These are phyloP conservation scores for Drosophila prosaltans DNA, from an alignment of 1,140 invertebrate genomes.

Conservation along the genomic window DNA sequence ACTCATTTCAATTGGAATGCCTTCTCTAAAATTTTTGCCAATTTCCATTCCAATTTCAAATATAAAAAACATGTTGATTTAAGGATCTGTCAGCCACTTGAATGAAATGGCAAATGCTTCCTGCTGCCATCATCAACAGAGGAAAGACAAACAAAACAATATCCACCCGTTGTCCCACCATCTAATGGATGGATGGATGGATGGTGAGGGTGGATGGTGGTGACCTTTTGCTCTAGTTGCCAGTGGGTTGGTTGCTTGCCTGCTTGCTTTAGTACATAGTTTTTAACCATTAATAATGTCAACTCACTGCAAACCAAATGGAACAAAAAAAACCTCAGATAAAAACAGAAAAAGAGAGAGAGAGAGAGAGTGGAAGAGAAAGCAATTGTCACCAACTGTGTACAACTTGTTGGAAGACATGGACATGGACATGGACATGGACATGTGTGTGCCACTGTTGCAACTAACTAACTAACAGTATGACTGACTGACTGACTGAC, in stretches of 20 bases:
- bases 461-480: not conserved
- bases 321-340: not conserved
- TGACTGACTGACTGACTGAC: conserved; percentile 11
- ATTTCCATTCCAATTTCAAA: not conserved
- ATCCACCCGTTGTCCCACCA: not conserved
- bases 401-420: conserved; percentile 42
- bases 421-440: not conserved
- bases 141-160: conserved; percentile 28
- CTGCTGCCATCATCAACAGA: conserved; percentile 5
- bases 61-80: not conserved
- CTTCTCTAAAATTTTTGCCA: too few species aligned
- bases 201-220: not conserved
- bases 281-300: conserved; percentile 61
- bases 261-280: conserved; percentile 18
- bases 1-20: too few species aligned
- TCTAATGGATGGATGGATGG: not conserved
- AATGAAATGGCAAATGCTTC: conserved; percentile 7
- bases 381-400: conserved; percentile 38
- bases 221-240: conserved; percentile 63
- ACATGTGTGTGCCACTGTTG: not conserved
- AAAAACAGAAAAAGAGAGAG: not conserved
- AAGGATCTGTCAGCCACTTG: conserved; percentile 2
- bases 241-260: conserved; percentile 21
- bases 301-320: conserved; percentile 15
- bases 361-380: not conserved